phyloP scores from a whole-genome alignment of 2,113 vertebrate genomes.

The Channa maculata region DNA sequence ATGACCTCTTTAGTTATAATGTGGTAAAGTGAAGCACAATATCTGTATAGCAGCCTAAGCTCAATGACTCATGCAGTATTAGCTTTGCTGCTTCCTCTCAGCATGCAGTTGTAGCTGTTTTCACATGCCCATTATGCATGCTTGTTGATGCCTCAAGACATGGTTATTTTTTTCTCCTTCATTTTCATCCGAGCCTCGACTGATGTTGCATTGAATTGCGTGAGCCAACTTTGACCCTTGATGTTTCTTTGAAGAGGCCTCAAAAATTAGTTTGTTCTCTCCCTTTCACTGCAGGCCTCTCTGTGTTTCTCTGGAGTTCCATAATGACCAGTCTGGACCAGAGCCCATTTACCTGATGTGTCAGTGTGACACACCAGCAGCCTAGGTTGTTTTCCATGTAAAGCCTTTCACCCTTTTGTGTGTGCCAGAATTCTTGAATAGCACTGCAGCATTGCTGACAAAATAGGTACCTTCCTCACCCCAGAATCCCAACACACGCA shows the following conservation, averaged over 20 bases:
- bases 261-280: conserved; percentile 34
- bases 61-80: conserved; percentile 71
- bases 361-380: conserved; percentile 46
- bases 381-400: conserved; percentile 24
- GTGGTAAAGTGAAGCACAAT: conserved; percentile 64
- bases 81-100: conserved; percentile 63
- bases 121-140: conserved; percentile 71
- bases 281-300: conserved; percentile 31
- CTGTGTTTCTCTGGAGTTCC: neutral
- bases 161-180: conserved; percentile 40
- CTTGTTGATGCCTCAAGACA: conserved; percentile 77
- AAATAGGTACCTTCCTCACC: conserved; percentile 71
- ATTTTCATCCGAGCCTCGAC: conserved; percentile 45
- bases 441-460: conserved; percentile 73
- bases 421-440: conserved; percentile 60
- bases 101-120: conserved; percentile 69
- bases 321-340: conserved; percentile 33
- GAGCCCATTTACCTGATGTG: conserved; percentile 45
- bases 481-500: conserved; percentile 20
- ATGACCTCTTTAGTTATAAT: conserved; percentile 63
- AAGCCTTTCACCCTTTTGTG: conserved; percentile 47
- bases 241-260: conserved; percentile 68
- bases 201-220: conserved; percentile 70
- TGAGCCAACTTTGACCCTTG: conserved; percentile 73
- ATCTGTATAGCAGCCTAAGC: conserved; percentile 57